phyloP scores from a whole-genome alignment of 2,113 vertebrate genomes.

The chimpanzee (Pan troglodytes) region DNA sequence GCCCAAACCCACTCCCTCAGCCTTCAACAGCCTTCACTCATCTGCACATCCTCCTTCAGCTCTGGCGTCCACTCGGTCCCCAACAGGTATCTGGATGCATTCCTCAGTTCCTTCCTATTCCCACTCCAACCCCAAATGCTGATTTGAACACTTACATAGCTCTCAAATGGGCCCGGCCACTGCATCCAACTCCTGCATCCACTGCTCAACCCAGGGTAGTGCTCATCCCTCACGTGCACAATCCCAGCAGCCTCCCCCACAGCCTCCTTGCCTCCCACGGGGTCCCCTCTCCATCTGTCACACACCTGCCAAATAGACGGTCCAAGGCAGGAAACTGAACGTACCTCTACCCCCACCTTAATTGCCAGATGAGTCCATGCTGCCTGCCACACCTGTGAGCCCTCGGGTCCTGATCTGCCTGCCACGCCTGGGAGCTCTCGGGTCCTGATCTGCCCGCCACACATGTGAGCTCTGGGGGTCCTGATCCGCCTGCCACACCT shows the following conservation, averaged over 20 bases:
- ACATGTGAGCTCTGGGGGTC: too few relatives aligned
- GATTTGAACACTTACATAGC: neutral
- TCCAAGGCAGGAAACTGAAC: neutral
- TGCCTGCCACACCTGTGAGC: neutral
- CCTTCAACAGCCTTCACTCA: too few relatives aligned
- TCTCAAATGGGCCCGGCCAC: neutral
- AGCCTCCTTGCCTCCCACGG: neutral
- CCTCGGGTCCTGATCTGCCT: too few relatives aligned
- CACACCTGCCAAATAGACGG: neutral
- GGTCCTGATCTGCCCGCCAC: neutral
- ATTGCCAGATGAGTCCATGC: neutral
- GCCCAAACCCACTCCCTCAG: too few relatives aligned
- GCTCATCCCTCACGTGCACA: neutral
- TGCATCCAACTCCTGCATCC: neutral
- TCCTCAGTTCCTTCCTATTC: too few relatives aligned
- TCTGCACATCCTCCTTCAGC: too few relatives aligned
- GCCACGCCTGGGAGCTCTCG: too few relatives aligned
- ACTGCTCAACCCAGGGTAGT: too few relatives aligned
- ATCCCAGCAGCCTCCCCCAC: neutral
- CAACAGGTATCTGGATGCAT: neutral
- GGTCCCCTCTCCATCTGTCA: neutral
- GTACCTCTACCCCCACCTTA: neutral
- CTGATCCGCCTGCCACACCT: accelerated
- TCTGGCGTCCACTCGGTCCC: neutral
- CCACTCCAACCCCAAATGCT: too few relatives aligned